Evolutionary conservation across 23 tunicate species (phyloP).

Genomic region (Botrylloides violaceus): DNA sequence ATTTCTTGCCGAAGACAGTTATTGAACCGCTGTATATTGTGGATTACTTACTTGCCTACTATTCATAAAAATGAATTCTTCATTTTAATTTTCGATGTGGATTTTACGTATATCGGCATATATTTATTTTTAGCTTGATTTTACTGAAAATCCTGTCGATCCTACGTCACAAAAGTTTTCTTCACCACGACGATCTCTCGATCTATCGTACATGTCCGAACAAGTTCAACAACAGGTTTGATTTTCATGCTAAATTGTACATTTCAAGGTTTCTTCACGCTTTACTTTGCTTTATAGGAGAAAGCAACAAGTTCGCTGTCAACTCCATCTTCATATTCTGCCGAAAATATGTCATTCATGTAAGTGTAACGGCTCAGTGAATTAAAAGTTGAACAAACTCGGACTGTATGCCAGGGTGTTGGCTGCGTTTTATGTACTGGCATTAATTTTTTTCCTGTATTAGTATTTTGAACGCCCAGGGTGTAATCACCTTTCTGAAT

Average conservation of each 20-base stretch:
- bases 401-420: too few species aligned
- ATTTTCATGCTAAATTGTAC: background rate
- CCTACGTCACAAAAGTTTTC: background rate
- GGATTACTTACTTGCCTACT: too few species aligned
- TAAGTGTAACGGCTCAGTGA: background rate
- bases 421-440: background rate
- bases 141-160: slow-evolving; percentile 24
- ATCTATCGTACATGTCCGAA: slow-evolving; percentile 6
- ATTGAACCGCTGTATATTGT: too few species aligned
- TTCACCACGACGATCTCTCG: slow-evolving; percentile 21
- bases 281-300: too few species aligned
- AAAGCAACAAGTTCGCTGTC: background rate
- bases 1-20: too few species aligned
- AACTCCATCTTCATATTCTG: slow-evolving; percentile 8
- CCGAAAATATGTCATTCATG: slow-evolving; percentile 5
- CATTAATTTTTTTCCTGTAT: too few species aligned
- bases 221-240: background rate
- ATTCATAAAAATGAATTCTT: too few species aligned
- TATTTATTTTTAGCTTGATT: slow-evolving; percentile 2
- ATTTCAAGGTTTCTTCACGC: too few species aligned
- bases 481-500: too few species aligned
- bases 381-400: too few species aligned
- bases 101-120: background rate
- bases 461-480: too few species aligned
- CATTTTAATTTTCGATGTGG: too few species aligned